Conservation (phyloP, 2,797 vertebrate species). For the Chloroceryle amazona region DNA sequence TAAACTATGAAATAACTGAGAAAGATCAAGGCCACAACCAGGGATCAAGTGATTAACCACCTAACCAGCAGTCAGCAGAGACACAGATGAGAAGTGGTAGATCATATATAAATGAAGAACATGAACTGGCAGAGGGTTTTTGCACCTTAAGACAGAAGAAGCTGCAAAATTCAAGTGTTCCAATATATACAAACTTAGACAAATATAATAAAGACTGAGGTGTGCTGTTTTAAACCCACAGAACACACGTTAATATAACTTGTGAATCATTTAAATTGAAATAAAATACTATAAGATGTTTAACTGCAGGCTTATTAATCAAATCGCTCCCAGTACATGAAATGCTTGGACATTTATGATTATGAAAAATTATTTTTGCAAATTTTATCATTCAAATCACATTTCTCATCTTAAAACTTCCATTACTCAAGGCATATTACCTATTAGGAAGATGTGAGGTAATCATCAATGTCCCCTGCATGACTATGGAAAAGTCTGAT, state of each 20-base stretch:
- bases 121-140: background rate
- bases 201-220: background rate
- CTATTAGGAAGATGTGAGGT: background rate
- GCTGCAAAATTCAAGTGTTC: conserved; percentile 23
- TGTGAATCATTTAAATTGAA: background rate
- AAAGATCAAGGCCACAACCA: conserved; percentile 53
- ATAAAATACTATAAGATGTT: background rate
- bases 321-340: background rate
- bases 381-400: conserved; percentile 21
- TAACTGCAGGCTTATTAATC: conserved; percentile 29
- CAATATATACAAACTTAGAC: background rate
- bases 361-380: background rate
- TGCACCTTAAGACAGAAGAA: conserved; percentile 1
- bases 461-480: background rate
- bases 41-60: conserved; percentile 44
- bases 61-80: background rate
- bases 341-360: background rate
- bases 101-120: background rate
- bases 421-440: background rate
- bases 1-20: conserved; percentile 77
- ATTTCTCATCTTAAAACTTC: background rate
- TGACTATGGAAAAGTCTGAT: background rate
- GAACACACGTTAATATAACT: background rate
- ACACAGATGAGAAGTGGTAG: conserved; percentile 14
- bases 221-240: background rate